Evolutionary conservation across 2,113 vertebrate species (phyloP), one percentile per base, ranked within the genome.

Genomic region (Coryphaenoides rupestris): DNA sequence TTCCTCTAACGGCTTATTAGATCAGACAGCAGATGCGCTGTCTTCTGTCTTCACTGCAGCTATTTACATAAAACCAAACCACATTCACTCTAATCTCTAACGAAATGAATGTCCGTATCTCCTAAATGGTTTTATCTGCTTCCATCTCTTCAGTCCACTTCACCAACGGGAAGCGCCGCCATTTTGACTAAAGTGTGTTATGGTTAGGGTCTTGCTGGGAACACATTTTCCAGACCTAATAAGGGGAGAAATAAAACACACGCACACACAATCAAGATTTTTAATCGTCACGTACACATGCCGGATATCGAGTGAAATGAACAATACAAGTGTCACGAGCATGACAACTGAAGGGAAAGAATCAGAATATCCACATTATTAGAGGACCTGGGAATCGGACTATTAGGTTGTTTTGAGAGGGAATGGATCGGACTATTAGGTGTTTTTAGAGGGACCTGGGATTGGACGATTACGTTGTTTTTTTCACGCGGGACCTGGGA

Each of bases 161-260:
- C 64, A 64, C 63, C 69, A 62, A 62, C 61, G 52, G 28, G 17
- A 16, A 63, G 52, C 58, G 47, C 33, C 26, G 13, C 53, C 64
- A 59, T 52, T 73, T 74, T 23, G 54, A 69, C 72, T 72, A 71
- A 54, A 19, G 17, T 63, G 66, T 52, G 53, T 53, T 77, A 28
- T n/a, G n/a, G 50, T 55, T 28, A 75, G 50, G 77, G 75, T 79
- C 73, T 68, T 49, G 13, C 24, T 9, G 60, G 63, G 69, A 71
- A 65, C 57, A 62, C 50, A 52, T 80, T 73, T 85, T 77, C 74
- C 68, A 64, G 24, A 22, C 77, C 78, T 77, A 77, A 77, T 81
- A 84, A 82, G 75, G 82, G 19, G 69, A 69, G 46, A 73, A 33
- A 64, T 40, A 40, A 40, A 40, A 9, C 28, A 33, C 28, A 33